A percentile compares a stretch with the other conserved stretches of the same genome.
Conservation (phyloP, 2,888 invertebrate species). For the Homarus gammarus region DNA sequence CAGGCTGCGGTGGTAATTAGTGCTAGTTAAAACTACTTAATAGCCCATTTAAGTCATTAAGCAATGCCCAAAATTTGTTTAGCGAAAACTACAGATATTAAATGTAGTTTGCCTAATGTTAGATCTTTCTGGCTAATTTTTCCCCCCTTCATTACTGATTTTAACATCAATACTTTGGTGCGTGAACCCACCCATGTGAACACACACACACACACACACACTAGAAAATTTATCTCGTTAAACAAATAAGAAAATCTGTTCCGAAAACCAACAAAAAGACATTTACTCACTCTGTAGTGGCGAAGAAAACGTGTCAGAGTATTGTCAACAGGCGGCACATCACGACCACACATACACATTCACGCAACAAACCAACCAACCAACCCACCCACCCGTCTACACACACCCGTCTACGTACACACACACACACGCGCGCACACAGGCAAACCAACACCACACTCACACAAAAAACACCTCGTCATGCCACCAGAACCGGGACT, state of each 20-base stretch:
- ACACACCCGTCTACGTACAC: constrained; percentile 17
- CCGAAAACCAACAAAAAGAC: too few species aligned
- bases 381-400: not conserved
- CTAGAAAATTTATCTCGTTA: too few species aligned
- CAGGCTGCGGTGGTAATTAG: too few species aligned
- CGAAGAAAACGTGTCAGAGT: too few species aligned
- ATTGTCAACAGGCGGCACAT: too few species aligned
- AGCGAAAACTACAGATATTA: not conserved
- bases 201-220: not conserved
- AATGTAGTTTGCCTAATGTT: not conserved
- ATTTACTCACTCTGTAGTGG: too few species aligned
- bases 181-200: not conserved
- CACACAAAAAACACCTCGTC: not conserved
- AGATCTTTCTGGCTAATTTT: not conserved
- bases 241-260: too few species aligned
- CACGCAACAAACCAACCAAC: not conserved
- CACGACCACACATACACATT: not conserved
- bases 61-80: not conserved
- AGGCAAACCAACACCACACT: constrained; percentile 13
- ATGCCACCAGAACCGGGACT: not conserved
- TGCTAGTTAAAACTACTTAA: not conserved
- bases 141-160: not conserved
- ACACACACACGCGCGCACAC: constrained; percentile 38
- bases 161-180: not conserved
- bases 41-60: not conserved